Evolutionary conservation across 2,888 invertebrate species (phyloP).

Genomic region (Patella caerulea): DNA sequence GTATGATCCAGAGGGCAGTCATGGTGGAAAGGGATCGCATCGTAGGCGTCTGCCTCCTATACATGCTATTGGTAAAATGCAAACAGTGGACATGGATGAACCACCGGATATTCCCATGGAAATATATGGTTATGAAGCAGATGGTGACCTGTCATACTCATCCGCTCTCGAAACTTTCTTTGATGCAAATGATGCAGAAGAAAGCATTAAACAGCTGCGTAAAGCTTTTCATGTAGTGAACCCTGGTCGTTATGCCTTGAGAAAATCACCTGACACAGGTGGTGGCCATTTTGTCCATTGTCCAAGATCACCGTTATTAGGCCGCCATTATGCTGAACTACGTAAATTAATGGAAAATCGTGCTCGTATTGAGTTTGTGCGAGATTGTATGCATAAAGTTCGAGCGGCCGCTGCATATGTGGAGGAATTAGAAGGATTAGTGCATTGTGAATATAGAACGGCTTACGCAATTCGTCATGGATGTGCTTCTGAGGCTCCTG

Average conservation of each 20-base stretch:
- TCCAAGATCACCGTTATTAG: slow-evolving; percentile 55
- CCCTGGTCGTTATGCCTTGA: slow-evolving; percentile 64
- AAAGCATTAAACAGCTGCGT: slow-evolving; percentile 52
- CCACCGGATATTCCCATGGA: slow-evolving; percentile 50
- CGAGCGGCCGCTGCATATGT: slow-evolving; percentile 57
- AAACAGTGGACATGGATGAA: slow-evolving; percentile 56
- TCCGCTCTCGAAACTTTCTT: slow-evolving; percentile 43
- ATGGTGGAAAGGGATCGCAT: slow-evolving; percentile 17
- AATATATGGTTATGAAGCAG: slow-evolving; percentile 39
- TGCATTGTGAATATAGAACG: slow-evolving; percentile 59
- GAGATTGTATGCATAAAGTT: slow-evolving; percentile 59
- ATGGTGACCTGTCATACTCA: slow-evolving; percentile 34
- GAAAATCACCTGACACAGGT: slow-evolving; percentile 57
- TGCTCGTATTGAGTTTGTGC: slow-evolving; percentile 60
- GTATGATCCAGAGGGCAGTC: slow-evolving; percentile 29
- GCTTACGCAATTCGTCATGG: slow-evolving; percentile 63
- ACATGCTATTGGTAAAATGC: slow-evolving; percentile 55
- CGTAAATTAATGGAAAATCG: slow-evolving; percentile 59
- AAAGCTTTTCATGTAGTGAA: slow-evolving; percentile 58
- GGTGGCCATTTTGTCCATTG: slow-evolving; percentile 65
- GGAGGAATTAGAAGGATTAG: slow-evolving; percentile 58
- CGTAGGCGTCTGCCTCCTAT: slow-evolving; percentile 53
- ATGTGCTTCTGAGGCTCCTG: slow-evolving; percentile 49
- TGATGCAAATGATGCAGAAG: slow-evolving; percentile 55
- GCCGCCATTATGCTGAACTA: slow-evolving; percentile 57